Evolutionary conservation across 2,888 invertebrate species (phyloP).

Genomic region (Ecliptopera silaceata): DNA sequence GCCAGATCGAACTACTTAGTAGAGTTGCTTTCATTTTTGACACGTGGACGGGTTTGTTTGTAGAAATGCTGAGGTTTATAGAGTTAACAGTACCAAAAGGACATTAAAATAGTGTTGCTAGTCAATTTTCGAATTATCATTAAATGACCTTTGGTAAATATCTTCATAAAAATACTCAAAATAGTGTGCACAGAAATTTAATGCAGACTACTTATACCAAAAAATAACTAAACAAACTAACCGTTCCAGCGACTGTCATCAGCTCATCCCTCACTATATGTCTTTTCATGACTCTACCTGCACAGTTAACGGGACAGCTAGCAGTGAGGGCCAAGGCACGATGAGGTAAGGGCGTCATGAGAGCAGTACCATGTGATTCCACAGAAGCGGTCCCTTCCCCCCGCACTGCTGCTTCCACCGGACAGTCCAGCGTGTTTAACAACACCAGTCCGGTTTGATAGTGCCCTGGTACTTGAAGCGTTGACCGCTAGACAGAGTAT

Average conservation of each 20-base stretch:
- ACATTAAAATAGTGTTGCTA: no score
- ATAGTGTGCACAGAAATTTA: no score
- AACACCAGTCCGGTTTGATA: slow-evolving; percentile 82
- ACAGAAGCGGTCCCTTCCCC: slow-evolving; percentile 61
- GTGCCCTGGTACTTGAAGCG: slow-evolving; percentile 66
- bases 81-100: no score
- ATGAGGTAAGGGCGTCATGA: slow-evolving; percentile 67
- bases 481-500: slow-evolving; percentile 58
- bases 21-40: no score
- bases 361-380: slow-evolving; percentile 64
- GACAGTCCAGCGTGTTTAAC: slow-evolving; percentile 85
- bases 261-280: slow-evolving; percentile 47
- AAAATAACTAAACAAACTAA: slow-evolving; percentile 31
- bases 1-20: no score
- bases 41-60: no score
- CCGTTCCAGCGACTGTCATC: slow-evolving; percentile 63
- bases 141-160: no score
- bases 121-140: no score
- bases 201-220: no score
- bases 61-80: no score
- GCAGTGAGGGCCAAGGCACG: slow-evolving; percentile 47
- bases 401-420: slow-evolving; percentile 63
- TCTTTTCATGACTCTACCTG: slow-evolving; percentile 62
- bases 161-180: no score
- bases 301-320: slow-evolving; percentile 56